A percentile compares a stretch with the other conserved stretches of the same genome.
These are phyloP conservation scores for Tiliqua scincoides DNA, from an alignment of 2,113 vertebrate genomes.

Conservation along the genomic window DNA sequence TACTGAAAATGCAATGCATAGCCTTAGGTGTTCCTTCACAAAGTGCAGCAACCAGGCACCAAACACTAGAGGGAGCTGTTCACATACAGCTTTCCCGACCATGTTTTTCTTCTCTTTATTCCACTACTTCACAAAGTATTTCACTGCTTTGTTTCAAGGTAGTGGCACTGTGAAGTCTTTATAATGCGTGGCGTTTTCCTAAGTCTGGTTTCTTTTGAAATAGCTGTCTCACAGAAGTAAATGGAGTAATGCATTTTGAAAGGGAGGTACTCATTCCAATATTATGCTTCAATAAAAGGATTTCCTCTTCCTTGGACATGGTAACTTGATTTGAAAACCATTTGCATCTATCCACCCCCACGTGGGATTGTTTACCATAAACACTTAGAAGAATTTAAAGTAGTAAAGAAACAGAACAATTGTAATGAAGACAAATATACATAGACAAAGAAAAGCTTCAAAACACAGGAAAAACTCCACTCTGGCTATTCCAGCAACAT, in stretches of 20 bases:
- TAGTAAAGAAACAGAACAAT: conserved; percentile 8
- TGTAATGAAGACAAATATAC: background rate
- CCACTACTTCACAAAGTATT: background rate
- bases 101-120: background rate
- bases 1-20: background rate
- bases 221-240: background rate
- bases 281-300: conserved; percentile 1
- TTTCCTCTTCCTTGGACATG: background rate
- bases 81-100: conserved; percentile 15
- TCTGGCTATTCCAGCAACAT: background rate
- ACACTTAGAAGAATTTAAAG: conserved; percentile 36
- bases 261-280: background rate
- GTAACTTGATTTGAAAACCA: conserved; percentile 26
- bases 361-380: background rate
- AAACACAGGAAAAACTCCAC: background rate
- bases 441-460: conserved; percentile 18
- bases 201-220: background rate
- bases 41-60: background rate
- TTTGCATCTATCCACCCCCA: background rate
- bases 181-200: background rate
- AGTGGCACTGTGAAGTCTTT: background rate
- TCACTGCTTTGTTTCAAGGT: background rate
- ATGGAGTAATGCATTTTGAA: background rate
- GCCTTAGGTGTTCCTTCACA: background rate
- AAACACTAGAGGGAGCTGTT: conserved; percentile 27